These are phyloP conservation scores for Zaprionus africanus DNA, from an alignment of 1,140 invertebrate species.

Conservation along the genomic window DNA sequence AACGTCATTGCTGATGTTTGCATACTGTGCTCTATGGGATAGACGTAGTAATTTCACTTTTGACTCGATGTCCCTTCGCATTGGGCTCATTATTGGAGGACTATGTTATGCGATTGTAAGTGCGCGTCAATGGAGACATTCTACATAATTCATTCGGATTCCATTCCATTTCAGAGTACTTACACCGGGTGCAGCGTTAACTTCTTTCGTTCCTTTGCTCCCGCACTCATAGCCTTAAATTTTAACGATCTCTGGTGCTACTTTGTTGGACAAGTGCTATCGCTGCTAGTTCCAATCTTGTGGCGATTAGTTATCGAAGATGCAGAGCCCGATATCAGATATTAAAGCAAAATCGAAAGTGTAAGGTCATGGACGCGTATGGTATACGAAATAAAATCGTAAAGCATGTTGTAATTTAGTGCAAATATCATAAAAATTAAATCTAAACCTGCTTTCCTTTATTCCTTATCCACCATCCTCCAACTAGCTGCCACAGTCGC, in stretches of 20 bases:
- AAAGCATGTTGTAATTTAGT: not conserved
- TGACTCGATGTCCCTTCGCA: conserved; percentile 19
- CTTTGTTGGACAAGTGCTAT: conserved; percentile 7
- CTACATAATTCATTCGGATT: too few species aligned
- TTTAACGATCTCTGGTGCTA: conserved; percentile 24
- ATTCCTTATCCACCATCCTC: not conserved
- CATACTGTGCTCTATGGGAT: conserved; percentile 40
- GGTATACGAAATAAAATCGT: too few species aligned
- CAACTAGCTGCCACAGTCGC: not conserved
- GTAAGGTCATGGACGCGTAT: too few species aligned
- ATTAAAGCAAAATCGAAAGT: too few species aligned
- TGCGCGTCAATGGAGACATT: too few species aligned
- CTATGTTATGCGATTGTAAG: conserved; percentile 7
- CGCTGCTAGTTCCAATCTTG: not conserved
- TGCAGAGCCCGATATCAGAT: not conserved
- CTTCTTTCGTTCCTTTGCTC: conserved; percentile 20
- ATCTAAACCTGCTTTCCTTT: not conserved
- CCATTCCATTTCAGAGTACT: not conserved
- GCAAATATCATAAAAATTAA: not conserved
- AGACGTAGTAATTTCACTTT: not conserved
- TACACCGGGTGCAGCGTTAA: conserved; percentile 17
- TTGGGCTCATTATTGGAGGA: conserved; percentile 25
- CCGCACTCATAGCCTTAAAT: not conserved
- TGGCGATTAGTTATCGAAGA: conserved; percentile 33
- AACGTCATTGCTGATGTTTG: not conserved